These are phyloP conservation scores for Busseola fusca DNA, from an alignment of 2,888 invertebrate species.

Conservation along the genomic window DNA sequence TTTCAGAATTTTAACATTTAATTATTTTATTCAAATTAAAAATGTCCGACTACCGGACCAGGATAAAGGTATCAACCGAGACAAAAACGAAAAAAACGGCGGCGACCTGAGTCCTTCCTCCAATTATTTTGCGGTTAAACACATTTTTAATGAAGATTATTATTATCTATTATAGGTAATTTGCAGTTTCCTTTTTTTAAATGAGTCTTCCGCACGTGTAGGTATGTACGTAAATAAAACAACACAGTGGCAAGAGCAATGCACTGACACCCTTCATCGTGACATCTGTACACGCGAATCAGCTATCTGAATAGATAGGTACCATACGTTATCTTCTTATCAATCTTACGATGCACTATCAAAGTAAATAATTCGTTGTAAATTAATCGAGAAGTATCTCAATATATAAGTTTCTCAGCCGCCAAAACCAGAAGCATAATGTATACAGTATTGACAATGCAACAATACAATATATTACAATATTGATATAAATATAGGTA, in stretches of 20 bases:
- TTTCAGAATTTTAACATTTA: too few species aligned
- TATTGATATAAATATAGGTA: too few species aligned
- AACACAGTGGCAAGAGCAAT: conserved; percentile 28
- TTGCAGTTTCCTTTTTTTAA: neutral
- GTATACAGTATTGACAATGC: neutral
- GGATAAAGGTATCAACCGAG: neutral
- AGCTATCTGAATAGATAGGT: conserved; percentile 5
- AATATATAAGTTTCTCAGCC: neutral
- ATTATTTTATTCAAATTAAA: neutral
- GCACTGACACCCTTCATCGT: conserved; percentile 13
- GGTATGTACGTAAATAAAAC: neutral
- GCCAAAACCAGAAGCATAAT: neutral
- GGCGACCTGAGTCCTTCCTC: too few species aligned
- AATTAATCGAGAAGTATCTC: conserved; percentile 4
- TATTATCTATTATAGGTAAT: too few species aligned
- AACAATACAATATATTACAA: too few species aligned
- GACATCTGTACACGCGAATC: conserved; percentile 25
- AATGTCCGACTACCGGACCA: neutral
- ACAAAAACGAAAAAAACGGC: neutral
- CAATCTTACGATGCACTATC: conserved; percentile 28
- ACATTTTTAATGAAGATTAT: too few species aligned
- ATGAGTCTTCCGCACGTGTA: neutral
- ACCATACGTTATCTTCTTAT: conserved; percentile 19
- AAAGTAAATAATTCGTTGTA: conserved; percentile 17
- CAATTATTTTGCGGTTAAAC: too few species aligned